A percentile compares a stretch with the other conserved stretches of the same genome.
Evolutionary conservation across 2,113 vertebrate genomes (phyloP).

Genomic region (Dascyllus trimaculatus): DNA sequence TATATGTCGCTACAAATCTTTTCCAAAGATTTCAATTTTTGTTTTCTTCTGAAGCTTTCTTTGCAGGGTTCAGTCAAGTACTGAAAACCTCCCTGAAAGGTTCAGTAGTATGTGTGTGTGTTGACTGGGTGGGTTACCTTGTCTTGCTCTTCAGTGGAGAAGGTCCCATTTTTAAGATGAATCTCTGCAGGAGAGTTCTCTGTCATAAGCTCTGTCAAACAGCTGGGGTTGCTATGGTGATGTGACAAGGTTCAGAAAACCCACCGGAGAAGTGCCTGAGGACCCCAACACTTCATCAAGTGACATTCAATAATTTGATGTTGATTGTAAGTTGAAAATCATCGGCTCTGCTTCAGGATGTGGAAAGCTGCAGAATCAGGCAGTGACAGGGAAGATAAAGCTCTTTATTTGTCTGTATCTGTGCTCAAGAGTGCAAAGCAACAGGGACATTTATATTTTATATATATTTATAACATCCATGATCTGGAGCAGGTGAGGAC

Average conservation of each 20-base stretch:
- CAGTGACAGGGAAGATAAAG: conserved; percentile 28
- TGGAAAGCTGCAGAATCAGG: conserved; percentile 77
- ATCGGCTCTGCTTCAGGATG: conserved; percentile 87
- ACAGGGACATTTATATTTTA: conserved; percentile 11
- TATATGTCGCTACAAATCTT: not conserved
- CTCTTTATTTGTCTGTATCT: conserved; percentile 59
- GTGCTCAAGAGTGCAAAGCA: conserved; percentile 18
- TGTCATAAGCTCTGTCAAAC: conserved; percentile 88
- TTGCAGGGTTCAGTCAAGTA: not conserved
- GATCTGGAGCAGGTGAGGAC: conserved; percentile 14
- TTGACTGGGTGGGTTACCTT: conserved; percentile 11
- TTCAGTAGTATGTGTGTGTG: not conserved
- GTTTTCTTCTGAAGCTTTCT: conserved; percentile 6
- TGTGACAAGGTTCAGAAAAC: conserved; percentile 77
- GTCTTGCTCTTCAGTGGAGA: conserved; percentile 32
- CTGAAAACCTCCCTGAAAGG: conserved; percentile 10
- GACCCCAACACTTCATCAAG: conserved; percentile 91
- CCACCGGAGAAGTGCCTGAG: conserved; percentile 87
- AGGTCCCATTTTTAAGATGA: conserved; percentile 79
- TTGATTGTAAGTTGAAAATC: conserved; percentile 94
- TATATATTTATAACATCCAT: not conserved
- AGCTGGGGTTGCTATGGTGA: conserved; percentile 86
- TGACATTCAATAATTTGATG: conserved; percentile 93
- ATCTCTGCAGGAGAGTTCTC: conserved; percentile 84
- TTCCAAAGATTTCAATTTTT: conserved; percentile 3